A percentile compares a stretch with the other conserved stretches of the same genome.
Evolutionary conservation across 1,140 invertebrate genomes (phyloP).

Genomic region (Harlomillsia oculata): DNA sequence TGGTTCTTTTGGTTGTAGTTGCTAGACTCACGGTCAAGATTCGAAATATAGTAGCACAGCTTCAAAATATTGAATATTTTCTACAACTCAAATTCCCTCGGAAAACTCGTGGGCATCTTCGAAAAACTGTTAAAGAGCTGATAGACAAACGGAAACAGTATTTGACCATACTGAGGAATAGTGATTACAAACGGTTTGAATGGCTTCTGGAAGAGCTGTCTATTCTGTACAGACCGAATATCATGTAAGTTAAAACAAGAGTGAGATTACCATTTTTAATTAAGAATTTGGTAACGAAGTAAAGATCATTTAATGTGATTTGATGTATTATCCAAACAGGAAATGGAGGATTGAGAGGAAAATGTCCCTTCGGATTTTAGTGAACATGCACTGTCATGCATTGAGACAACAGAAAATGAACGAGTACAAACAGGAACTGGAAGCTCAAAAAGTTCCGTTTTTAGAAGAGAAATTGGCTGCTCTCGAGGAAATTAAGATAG

Average conservation of each 20-base stretch:
- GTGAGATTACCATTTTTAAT: slow-evolving; percentile 1
- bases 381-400: slow-evolving; percentile 27
- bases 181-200: slow-evolving; percentile 74
- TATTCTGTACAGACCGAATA: slow-evolving; percentile 59
- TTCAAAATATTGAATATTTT: too few species aligned
- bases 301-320: slow-evolving; percentile 2
- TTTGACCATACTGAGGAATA: slow-evolving; percentile 54
- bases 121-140: slow-evolving; percentile 48
- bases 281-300: too few species aligned
- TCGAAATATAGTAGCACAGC: too few species aligned
- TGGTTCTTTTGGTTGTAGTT: neutral
- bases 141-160: slow-evolving; percentile 66
- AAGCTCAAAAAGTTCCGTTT: slow-evolving; percentile 30
- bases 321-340: neutral
- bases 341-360: slow-evolving; percentile 3
- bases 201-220: slow-evolving; percentile 74
- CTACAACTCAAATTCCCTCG: too few species aligned
- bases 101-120: too few species aligned
- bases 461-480: slow-evolving; percentile 29
- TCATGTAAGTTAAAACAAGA: slow-evolving; percentile 43
- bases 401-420: slow-evolving; percentile 21
- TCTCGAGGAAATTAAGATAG: slow-evolving; percentile 17
- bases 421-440: slow-evolving; percentile 25
- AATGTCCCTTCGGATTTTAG: slow-evolving; percentile 3
- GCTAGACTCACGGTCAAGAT: too few species aligned